A percentile compares a stretch with the other conserved stretches of the same genome.
phyloP scores from a whole-genome alignment of 2,797 vertebrate species.

The Psittacula derbiana region DNA sequence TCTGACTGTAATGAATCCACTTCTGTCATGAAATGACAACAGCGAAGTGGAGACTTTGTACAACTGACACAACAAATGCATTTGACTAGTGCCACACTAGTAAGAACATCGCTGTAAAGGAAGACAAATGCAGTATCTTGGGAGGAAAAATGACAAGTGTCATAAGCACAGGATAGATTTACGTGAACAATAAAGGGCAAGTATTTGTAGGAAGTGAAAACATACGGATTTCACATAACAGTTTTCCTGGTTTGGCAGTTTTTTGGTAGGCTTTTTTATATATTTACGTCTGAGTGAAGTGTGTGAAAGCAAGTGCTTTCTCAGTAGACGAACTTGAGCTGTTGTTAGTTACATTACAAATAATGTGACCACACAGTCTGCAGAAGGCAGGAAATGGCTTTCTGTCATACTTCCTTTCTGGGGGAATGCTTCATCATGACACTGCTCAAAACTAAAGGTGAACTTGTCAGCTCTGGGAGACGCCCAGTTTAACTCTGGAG shows the following conservation, averaged over 20 bases:
- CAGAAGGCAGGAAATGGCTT: conserved; percentile 38
- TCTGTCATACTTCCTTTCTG: neutral
- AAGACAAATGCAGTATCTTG: neutral
- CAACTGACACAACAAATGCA: neutral
- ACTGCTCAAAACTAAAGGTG: neutral
- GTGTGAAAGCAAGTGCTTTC: neutral
- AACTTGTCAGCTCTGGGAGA: neutral
- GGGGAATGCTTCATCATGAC: neutral
- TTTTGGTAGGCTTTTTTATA: neutral
- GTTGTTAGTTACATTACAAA: neutral
- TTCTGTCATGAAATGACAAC: neutral
- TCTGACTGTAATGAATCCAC: neutral
- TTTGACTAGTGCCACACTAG: neutral
- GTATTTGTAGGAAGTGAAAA: neutral
- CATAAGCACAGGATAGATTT: neutral
- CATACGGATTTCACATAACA: neutral
- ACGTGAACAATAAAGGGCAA: neutral
- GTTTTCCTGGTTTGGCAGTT: neutral
- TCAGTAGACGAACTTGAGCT: neutral
- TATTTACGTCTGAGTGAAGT: neutral
- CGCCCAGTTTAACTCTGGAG: neutral
- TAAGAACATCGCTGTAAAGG: neutral
- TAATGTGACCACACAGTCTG: neutral
- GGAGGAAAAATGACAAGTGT: neutral
- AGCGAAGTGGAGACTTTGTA: neutral